Conservation (phyloP, 2,797 vertebrate species). For the Bradypodion ventrale region DNA sequence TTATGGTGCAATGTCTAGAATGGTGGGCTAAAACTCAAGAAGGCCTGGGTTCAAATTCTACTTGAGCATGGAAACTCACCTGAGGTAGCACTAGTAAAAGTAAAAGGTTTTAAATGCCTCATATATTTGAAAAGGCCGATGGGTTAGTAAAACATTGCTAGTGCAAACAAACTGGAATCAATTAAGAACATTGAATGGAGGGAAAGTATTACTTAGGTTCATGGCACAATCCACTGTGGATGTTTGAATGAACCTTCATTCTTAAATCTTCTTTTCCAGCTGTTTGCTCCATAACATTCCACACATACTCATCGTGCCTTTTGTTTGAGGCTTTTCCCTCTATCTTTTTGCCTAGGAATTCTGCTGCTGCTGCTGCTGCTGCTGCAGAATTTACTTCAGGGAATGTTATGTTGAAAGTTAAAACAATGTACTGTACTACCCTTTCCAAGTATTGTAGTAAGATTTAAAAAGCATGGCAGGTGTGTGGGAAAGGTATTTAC, state of each 20-base stretch:
- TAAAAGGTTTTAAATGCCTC: too few relatives aligned
- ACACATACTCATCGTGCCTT: background rate
- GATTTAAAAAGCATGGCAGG: constrained; percentile 8
- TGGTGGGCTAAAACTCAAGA: too few relatives aligned
- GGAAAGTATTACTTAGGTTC: background rate
- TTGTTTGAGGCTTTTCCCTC: background rate
- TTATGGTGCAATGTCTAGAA: too few relatives aligned
- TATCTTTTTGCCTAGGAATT: background rate
- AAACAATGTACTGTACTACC: background rate
- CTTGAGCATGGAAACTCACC: too few relatives aligned
- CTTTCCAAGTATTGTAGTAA: background rate
- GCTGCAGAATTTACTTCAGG: background rate
- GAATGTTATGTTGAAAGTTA: constrained; percentile 3
- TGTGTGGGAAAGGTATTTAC: background rate
- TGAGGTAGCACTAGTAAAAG: too few relatives aligned
- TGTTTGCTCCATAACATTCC: constrained; percentile 37
- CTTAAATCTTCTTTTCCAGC: constrained; percentile 5
- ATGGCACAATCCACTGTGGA: background rate
- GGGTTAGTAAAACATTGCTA: too few relatives aligned
- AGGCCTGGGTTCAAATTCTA: too few relatives aligned
- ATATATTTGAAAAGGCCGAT: too few relatives aligned
- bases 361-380: too few relatives aligned
- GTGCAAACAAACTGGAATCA: background rate
- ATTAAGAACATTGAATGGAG: background rate
- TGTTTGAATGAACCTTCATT: background rate